A percentile compares a stretch with the other conserved stretches of the same genome.
Conservation (phyloP, 2,888 invertebrate species). For the Luffia ferchaultella region DNA sequence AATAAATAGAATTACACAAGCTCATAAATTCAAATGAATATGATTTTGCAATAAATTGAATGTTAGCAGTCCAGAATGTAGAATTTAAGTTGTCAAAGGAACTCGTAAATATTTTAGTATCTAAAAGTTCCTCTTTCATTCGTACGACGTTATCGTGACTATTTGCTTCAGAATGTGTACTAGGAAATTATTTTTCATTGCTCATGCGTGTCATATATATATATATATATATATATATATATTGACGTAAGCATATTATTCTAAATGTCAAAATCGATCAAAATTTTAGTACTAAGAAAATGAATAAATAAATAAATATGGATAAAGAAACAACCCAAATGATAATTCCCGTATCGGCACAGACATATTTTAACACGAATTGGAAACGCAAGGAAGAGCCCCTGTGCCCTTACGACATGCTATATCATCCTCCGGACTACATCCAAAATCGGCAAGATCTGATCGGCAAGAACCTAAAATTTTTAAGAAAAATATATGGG, state of each 20-base stretch:
- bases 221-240: too few species aligned
- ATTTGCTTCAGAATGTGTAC: background rate
- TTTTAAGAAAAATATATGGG: conserved; percentile 48
- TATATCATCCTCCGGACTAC: conserved; percentile 53
- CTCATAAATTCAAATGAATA: background rate
- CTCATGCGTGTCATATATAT: too few species aligned
- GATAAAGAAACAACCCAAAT: conserved; percentile 33
- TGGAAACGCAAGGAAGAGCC: conserved; percentile 29
- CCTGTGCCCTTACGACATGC: conserved; percentile 50
- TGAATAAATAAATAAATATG: too few species aligned
- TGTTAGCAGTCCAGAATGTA: background rate
- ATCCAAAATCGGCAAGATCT: conserved; percentile 46
- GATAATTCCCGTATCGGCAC: conserved; percentile 45
- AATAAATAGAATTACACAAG: too few species aligned
- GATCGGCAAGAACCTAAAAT: conserved; percentile 50
- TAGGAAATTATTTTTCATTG: too few species aligned
- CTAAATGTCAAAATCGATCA: too few species aligned
- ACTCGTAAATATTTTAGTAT: background rate
- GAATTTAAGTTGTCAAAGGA: background rate
- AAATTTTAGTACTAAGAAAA: too few species aligned
- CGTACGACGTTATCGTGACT: too few species aligned
- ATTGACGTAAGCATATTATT: too few species aligned
- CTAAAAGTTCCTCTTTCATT: background rate
- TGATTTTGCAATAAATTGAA: background rate
- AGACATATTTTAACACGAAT: conserved; percentile 44